Evolutionary conservation across 2,888 invertebrate species (phyloP), one percentile per base, ranked within the genome.

Genomic region (Brachynemurus nebulosus): DNA sequence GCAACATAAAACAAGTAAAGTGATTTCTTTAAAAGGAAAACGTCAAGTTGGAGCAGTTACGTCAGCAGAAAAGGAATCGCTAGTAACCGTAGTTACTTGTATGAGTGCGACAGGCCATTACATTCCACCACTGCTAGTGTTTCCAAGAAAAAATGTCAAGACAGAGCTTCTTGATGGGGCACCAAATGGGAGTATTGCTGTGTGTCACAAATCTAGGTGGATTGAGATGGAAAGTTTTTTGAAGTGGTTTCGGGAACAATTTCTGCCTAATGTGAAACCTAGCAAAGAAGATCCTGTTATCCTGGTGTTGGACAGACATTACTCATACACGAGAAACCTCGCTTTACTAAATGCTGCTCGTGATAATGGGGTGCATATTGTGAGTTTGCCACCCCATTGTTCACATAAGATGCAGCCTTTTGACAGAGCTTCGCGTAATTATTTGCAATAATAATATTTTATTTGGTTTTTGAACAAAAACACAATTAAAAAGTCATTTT

Each of bases 41-140:
- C 50, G 50, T 30, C 54, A 55, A 50, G 52, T 57, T 19, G 49
- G 51, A n/a, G 45, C 51, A 2, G 9, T 57, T 16, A 51, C 55
- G 38, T 53, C 54, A 27, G 48, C 50, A 5, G 51, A 55, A 45
- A 38, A 55, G 42, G 57, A 55, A 11, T 49, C 52, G 17, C 49
- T 55, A 16, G 47, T 57, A 9, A 58, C 58, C 12, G 45, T 55
- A 19, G 52, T 57, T 21, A 49, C 46, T 18, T 53, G 54, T 33
- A 56, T 60, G 54, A 54, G 48, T 45, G 58, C 57, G 34, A 50
- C 49, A 34, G 59, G 59, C 3, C 39, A 52, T 36, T 57, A 48
- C 51, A 51, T 62, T 9, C 59, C 60, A 5, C 60, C 60, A 8
- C 44, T 55, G 11, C 48, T 61, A 14, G 56, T 62, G 43, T 62